phyloP scores from a whole-genome alignment of 2,888 invertebrate species.

The Sialis lutaria region DNA sequence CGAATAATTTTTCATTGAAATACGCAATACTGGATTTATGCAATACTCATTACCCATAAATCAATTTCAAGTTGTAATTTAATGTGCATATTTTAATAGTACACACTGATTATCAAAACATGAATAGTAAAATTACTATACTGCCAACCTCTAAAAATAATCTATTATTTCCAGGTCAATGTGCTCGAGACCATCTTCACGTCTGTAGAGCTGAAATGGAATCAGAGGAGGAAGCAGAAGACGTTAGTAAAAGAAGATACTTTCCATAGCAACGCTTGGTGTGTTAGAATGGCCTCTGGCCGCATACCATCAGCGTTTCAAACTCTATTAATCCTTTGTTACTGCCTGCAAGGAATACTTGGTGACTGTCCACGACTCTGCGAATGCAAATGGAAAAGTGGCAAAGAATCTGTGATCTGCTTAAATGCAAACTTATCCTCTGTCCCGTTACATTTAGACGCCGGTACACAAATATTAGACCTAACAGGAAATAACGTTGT shows the following conservation, averaged over 20 bases:
- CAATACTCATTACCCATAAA: slow-evolving; percentile 5
- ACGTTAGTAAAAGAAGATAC: background rate
- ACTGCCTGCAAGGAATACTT: slow-evolving; percentile 25
- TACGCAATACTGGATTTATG: slow-evolving; percentile 3
- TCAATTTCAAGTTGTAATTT: too few species aligned
- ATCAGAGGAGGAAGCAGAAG: slow-evolving; percentile 1
- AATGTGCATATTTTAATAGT: too few species aligned
- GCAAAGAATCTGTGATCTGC: slow-evolving; percentile 72
- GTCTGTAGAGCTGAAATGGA: too few species aligned
- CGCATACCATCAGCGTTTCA: slow-evolving; percentile 3
- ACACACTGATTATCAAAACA: too few species aligned
- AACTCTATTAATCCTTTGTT: slow-evolving; percentile 17
- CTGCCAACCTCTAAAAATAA: background rate
- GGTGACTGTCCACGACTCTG: slow-evolving; percentile 59
- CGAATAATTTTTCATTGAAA: slow-evolving; percentile 10
- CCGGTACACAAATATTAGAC: slow-evolving; percentile 64
- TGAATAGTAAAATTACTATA: too few species aligned
- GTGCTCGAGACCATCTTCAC: background rate
- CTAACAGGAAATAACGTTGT: slow-evolving; percentile 55
- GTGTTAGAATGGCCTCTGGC: background rate
- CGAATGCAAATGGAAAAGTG: slow-evolving; percentile 79
- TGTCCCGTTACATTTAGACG: slow-evolving; percentile 56
- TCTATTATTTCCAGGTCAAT: background rate
- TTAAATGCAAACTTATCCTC: slow-evolving; percentile 54
- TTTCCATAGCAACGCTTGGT: slow-evolving; percentile 3